Base-by-base conservation (phyloP, 2,888 invertebrate species). In the Aphodius sticticus region DNA sequence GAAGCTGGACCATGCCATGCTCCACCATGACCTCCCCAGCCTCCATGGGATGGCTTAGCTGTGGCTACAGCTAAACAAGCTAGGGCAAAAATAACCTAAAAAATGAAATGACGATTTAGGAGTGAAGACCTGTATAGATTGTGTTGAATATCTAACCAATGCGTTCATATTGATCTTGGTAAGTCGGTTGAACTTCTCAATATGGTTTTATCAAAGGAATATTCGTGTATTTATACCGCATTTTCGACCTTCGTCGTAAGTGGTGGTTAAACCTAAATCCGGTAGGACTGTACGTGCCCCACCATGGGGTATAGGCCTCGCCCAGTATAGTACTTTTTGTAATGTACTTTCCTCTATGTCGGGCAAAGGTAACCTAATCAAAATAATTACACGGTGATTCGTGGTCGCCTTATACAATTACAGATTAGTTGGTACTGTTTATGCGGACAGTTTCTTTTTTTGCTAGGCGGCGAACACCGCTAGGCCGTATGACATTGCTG, bases 151-250 rank as follows among this genome's bases (percentile, higher is more conserved):
- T n/a, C 74, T 74, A 6, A 74, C 74, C 74, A 74, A 74, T 2
- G 74, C 36, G 74, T 74, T 74, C 74, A 74, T 74, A n/a, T n/a
- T 53, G 74, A 74, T 74, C 35, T 74, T 37, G 74, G 35, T 74
- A 35, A 37, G 74, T 74, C 36, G 37, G n/a, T 36, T 35, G 74
- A 74, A 74, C 74, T 74, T 74, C 74, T 35, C 36, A 74, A 37
- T 36, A 37, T 74, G 74, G 26, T 37, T 74, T 74, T 53, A 53
- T 53, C 53, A 53, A 26, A 53, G 2, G 53, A 53, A 53, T 9
- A 53, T 53, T 53, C 53, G 7, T 53, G 53, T 53, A 53, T 53
- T 53, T 53, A 53, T 53, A 53, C 53, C 53, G 12, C 53, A 9
- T 9, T 53, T 53, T 53, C 53, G 53, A 53, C 53, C 53, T 53